Conservation (phyloP, 2,113 vertebrate genomes). For the Pituophis catenifer region DNA sequence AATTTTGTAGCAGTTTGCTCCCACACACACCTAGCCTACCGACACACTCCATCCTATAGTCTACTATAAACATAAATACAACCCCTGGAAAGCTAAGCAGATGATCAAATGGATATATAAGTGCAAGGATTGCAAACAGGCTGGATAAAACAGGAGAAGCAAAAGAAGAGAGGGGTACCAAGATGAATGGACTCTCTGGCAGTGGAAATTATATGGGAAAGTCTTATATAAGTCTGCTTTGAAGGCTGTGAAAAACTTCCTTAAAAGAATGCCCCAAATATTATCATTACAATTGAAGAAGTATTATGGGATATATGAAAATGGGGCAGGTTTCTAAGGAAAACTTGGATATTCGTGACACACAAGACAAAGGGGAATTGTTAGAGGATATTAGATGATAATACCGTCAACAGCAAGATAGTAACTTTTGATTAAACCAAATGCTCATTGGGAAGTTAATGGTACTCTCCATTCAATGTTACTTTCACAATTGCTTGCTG, state of each 20-base stretch:
- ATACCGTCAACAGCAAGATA: not conserved
- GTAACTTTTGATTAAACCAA: not conserved
- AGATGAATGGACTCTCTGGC: not conserved
- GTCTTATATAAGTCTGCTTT: not conserved
- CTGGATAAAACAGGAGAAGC: not conserved
- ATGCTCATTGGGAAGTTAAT: not conserved
- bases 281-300: not conserved
- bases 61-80: not conserved
- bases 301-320: not conserved
- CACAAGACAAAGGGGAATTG: not conserved
- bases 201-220: not conserved
- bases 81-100: not conserved
- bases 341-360: not conserved
- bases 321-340: not conserved
- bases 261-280: not conserved
- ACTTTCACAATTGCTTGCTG: not conserved
- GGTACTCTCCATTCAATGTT: not conserved
- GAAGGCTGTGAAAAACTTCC: not conserved
- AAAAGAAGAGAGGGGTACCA: not conserved
- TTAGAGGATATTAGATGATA: not conserved
- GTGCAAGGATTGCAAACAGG: not conserved
- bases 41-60: not conserved
- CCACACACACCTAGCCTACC: not conserved
- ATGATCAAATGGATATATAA: not conserved
- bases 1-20: not conserved